A percentile compares a stretch with the other conserved stretches of the same genome.
Conservation (phyloP, 2,888 invertebrate genomes). For the Scelioninae gen. 1 region DNA sequence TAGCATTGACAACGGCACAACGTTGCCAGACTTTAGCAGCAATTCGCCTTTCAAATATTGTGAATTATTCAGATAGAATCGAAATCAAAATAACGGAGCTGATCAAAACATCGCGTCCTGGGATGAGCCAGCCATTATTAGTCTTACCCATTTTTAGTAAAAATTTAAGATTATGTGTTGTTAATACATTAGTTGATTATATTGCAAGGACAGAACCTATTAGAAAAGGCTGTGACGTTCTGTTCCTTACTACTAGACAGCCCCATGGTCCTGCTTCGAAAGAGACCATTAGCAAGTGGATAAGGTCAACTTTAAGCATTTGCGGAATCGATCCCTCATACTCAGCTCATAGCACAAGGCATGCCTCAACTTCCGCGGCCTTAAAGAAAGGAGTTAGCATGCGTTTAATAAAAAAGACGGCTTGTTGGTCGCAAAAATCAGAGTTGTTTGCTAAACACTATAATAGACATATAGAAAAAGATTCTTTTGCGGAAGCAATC, state of each 20-base stretch:
- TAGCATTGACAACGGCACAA: background rate
- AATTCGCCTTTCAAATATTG: background rate
- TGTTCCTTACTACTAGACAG: background rate
- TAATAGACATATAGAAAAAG: background rate
- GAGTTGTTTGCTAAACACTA: background rate
- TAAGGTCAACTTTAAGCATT: background rate
- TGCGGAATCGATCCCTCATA: background rate
- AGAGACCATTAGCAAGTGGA: background rate
- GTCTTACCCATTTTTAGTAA: background rate
- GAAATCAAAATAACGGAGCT: constrained; percentile 3
- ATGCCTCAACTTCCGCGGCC: background rate
- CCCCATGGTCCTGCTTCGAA: background rate
- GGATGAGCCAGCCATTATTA: background rate
- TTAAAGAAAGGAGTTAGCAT: background rate
- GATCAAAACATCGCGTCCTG: background rate
- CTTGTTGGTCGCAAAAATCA: background rate
- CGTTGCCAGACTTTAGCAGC: background rate
- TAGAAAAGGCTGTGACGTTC: background rate
- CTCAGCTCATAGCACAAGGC: background rate
- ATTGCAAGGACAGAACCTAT: background rate
- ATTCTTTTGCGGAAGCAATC: background rate
- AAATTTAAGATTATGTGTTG: background rate
- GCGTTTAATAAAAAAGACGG: background rate
- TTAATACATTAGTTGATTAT: background rate
- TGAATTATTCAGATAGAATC: background rate